Evolutionary conservation across 2,888 invertebrate genomes (phyloP), one percentile per base, ranked within the genome.

Genomic region (Cylloceria caligata): DNA sequence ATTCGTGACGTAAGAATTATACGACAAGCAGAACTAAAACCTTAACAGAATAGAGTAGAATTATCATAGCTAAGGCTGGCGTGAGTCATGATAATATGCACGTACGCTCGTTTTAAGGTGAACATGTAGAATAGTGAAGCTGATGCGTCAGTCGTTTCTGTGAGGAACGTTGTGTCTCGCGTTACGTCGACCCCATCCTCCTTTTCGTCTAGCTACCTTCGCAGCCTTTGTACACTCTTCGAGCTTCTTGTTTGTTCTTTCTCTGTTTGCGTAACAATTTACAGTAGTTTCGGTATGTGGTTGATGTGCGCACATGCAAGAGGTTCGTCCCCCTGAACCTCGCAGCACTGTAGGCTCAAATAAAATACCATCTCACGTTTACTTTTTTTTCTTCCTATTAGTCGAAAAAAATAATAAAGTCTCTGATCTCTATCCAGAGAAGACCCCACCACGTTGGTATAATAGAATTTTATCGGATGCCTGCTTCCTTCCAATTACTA

Each of bases 401-500:
- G 39, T 45, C 27, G 47, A 9, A 47, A 71, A 75, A 68, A 69
- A 19, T 77, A 68, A 64, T 64, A 34, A 68, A 71, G 47, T 67
- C 69, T 74, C 64, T 55, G 64, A 78, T 74, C 65, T 55, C 7
- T 19, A 47, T 73, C 3, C 3, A 24, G 16, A 19, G 30, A 62
- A 42, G 47, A 19, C 16, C 16, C 16, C 11, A 0, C 27, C 6
- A 0, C 67, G 49, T 24, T 3, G 47, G 21, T 57, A 39, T 55
- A 68, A 77, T 57, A 21, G 42, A 55, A 68, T 77, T 69, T 77
- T 9, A 5, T 34, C 36, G 60, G 34, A 1, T 36, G 11, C 19
- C 9, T 69, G 7, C 27, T 42, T 21, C 21, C 39, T 71, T 47
- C 81, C 81, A 81, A 81, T 81, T 78, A 81, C 64, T 19, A 49